Base-by-base conservation (phyloP, 1,140 invertebrate species). In the Eupristina koningsbergeri region DNA sequence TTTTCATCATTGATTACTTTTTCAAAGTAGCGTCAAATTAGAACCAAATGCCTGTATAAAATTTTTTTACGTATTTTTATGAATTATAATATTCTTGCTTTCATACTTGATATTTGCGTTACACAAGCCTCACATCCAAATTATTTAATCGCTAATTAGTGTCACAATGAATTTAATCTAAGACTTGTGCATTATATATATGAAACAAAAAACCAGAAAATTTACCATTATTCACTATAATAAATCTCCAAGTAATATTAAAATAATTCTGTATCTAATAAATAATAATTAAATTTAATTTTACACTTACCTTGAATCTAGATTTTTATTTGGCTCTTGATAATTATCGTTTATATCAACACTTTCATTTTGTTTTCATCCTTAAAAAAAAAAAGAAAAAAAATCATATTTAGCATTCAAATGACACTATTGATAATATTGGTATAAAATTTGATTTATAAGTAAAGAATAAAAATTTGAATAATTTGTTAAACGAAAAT, bases 1-100 rank as follows among this genome's bases (percentile, higher is more conserved):
- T 45, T 41, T 47, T 79, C 77, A 79, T n/a, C 61, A 79, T 79
- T 67, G 77, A 79, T 79, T 79, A 79, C n/a, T 79, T 79, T 64
- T 47, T 29, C 9, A 67, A 79, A 50, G 64, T 3, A 45, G 8
- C 36, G 63, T 77, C 53, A 77, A 63, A 77, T 41, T 41, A 39
- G 29, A 74, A 53, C 31, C 58, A 58, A 76, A 74, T 13, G 13
- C 41, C 31, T 74, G 1, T 74, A 47, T 26, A 50, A 47, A 74
- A 26, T 47, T 74, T 0, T 13, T 29, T 7, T 3, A 2, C 29
- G 41, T 31, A 74, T 50, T 45, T 47, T 50, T 47, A 31, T 50
- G 39, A 47, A 31, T 74, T 50, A 50, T 50, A 50, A 17, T 29
- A 50, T 47, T 45, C n/a, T 7, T 13, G n/a, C 29, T 31, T 26